A percentile compares a stretch with the other conserved stretches of the same genome.
phyloP scores from a whole-genome alignment of 2,113 vertebrate species.

The Merops nubicus region DNA sequence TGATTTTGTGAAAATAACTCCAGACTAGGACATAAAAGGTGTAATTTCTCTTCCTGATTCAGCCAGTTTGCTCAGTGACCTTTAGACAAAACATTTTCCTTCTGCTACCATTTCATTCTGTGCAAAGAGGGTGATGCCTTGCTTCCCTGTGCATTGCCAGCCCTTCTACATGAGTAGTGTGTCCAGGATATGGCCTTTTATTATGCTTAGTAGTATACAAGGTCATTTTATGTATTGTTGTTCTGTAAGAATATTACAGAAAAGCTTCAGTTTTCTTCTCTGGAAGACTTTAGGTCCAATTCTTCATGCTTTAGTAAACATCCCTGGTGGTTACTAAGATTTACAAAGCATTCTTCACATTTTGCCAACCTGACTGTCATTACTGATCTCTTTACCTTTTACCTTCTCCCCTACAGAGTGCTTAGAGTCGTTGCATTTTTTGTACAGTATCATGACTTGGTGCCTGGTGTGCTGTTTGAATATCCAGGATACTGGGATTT shows the following conservation, averaged over 20 bases:
- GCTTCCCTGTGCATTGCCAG: background rate
- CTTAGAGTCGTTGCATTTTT: background rate
- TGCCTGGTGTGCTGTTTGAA: background rate
- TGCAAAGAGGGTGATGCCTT: background rate
- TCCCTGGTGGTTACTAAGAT: background rate
- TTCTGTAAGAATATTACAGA: background rate
- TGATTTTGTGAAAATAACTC: background rate
- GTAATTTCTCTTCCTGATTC: background rate
- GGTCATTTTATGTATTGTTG: background rate
- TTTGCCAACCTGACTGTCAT: background rate
- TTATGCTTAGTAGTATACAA: background rate
- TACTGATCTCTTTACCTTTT: background rate
- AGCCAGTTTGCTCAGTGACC: background rate
- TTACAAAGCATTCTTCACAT: background rate
- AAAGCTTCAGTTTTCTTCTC: background rate
- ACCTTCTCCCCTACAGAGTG: background rate
- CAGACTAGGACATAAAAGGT: background rate
- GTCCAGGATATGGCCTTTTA: background rate
- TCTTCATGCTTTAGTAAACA: background rate
- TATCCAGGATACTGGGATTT: background rate
- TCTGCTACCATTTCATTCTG: background rate
- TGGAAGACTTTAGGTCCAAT: background rate
- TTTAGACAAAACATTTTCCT: background rate
- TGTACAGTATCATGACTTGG: background rate
- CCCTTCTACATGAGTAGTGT: background rate